phyloP scores from a whole-genome alignment of 2,888 invertebrate species.

The Lasioglossum malachurum region DNA sequence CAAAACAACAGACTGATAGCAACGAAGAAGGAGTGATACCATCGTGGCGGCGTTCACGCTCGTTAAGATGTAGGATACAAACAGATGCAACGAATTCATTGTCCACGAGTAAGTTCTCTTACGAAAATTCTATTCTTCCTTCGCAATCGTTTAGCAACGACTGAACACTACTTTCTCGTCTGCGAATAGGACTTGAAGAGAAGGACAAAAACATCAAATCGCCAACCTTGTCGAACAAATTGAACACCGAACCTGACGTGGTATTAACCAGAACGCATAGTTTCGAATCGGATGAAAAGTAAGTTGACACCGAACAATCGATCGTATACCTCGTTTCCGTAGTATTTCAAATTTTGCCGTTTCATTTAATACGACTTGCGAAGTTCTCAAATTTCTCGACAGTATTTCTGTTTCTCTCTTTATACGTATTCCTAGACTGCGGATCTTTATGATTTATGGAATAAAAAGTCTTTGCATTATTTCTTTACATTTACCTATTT shows the following conservation, averaged over 20 bases:
- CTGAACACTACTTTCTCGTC: background rate
- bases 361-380: conserved; percentile 45
- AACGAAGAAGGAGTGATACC: conserved; percentile 87
- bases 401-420: background rate
- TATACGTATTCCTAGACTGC: background rate
- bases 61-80: conserved; percentile 86
- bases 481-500: background rate
- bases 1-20: conserved; percentile 86
- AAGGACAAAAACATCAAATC: conserved; percentile 83
- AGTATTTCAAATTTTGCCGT: conserved; percentile 29
- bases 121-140: background rate
- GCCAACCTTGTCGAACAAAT: conserved; percentile 83
- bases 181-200: conserved; percentile 82
- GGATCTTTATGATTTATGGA: background rate
- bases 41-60: conserved; percentile 89
- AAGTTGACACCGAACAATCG: conserved; percentile 85
- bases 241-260: conserved; percentile 87
- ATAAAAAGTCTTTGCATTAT: background rate
- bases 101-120: conserved; percentile 80
- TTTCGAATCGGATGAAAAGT: conserved; percentile 96
- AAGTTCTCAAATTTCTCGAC: conserved; percentile 36
- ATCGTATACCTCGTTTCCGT: conserved; percentile 13
- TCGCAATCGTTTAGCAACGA: background rate
- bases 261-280: conserved; percentile 93
- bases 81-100: conserved; percentile 86